These are phyloP conservation scores for Neotoxoptera formosana DNA, from an alignment of 1,140 invertebrate species.

Conservation along the genomic window DNA sequence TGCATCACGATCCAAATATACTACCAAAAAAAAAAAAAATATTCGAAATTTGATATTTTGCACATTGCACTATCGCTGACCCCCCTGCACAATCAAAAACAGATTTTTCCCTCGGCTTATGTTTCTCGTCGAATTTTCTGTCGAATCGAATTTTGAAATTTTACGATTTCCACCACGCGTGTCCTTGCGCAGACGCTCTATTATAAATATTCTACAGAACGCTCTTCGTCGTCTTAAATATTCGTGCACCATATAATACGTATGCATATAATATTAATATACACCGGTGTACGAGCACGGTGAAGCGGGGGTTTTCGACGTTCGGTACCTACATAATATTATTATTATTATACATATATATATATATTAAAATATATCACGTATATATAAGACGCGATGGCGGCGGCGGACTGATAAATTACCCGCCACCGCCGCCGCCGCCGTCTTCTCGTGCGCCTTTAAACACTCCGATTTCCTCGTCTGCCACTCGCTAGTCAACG, in stretches of 20 bases:
- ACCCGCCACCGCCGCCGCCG: not conserved
- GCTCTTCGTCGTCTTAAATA: not conserved
- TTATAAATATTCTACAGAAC: not conserved
- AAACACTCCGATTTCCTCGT: conserved; percentile 24
- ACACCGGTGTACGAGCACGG: too few species aligned
- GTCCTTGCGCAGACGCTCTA: not conserved
- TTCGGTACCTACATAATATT: not conserved
- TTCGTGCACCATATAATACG: not conserved
- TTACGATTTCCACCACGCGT: not conserved
- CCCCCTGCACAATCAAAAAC: too few species aligned
- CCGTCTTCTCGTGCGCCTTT: conserved; percentile 20
- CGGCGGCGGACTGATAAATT: conserved; percentile 37
- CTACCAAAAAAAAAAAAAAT: not conserved
- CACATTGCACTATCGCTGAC: not conserved
- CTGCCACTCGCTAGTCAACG: not conserved
- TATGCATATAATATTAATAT: not conserved
- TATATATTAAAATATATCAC: not conserved
- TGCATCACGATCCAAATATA: not conserved
- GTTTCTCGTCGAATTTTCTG: not conserved
- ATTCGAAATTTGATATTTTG: not conserved
- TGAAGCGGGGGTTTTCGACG: not conserved
- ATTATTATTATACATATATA: not conserved
- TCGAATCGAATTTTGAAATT: not conserved
- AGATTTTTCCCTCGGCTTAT: not conserved
- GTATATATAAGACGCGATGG: not conserved